Evolutionary conservation across 2,888 invertebrate species (phyloP).

Genomic region (Cataglyphis albicans): DNA sequence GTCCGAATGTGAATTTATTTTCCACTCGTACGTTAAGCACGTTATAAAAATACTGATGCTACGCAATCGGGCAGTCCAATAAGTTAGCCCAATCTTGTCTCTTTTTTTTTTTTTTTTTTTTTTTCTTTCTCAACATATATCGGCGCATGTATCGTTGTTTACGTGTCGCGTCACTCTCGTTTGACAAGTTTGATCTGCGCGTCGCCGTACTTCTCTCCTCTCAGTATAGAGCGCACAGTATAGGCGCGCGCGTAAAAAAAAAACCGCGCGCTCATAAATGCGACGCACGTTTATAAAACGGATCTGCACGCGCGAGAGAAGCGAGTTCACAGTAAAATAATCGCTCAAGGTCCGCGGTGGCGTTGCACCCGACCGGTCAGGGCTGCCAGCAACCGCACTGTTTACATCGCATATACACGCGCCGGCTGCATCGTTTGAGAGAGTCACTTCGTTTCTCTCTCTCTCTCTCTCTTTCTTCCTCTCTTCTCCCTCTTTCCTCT

Average conservation of each 20-base stretch:
- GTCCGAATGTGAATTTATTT: not conserved
- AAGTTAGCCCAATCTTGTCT: not conserved
- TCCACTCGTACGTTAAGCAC: not conserved
- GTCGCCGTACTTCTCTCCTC: not conserved
- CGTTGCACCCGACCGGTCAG: constrained; percentile 84
- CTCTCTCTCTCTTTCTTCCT: not conserved
- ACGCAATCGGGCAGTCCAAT: too few species aligned
- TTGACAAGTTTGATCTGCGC: not conserved
- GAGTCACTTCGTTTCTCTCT: constrained; percentile 30
- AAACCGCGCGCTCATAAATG: constrained; percentile 52
- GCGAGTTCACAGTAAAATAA: constrained; percentile 84
- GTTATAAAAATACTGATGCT: constrained; percentile 6
- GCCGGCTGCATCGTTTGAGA: constrained; percentile 53
- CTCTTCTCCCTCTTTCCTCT: constrained; percentile 1
- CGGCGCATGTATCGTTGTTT: not conserved
- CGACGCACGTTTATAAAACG: constrained; percentile 63
- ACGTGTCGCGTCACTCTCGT: not conserved
- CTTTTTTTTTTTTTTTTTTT: not conserved
- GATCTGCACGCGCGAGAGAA: constrained; percentile 43
- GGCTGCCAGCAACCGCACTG: constrained; percentile 83
- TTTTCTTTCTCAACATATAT: not conserved
- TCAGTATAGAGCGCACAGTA: not conserved
- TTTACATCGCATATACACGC: constrained; percentile 80
- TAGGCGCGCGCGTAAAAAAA: not conserved
- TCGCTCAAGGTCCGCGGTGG: constrained; percentile 85